These are phyloP conservation scores for Tenthredo livida DNA, from an alignment of 2,888 invertebrate species.

Conservation along the genomic window DNA sequence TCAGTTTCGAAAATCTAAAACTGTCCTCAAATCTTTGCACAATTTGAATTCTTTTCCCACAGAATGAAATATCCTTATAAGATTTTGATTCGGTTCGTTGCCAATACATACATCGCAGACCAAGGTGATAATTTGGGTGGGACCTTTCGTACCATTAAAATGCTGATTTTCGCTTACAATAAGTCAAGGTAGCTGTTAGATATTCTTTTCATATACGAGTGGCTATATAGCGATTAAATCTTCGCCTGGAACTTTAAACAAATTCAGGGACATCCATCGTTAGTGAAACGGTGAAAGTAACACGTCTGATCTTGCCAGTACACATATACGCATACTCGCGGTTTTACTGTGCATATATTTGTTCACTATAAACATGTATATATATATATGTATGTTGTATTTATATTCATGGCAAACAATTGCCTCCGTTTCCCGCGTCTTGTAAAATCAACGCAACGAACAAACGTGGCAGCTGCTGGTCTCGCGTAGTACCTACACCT, in stretches of 20 bases:
- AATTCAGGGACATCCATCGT: conserved; percentile 17
- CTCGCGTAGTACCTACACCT: conserved; percentile 4
- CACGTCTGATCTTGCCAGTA: not conserved
- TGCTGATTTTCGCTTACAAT: not conserved
- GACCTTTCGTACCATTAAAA: not conserved
- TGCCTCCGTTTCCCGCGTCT: not conserved
- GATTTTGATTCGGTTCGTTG: not conserved
- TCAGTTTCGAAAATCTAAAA: not conserved
- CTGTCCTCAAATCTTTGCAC: not conserved
- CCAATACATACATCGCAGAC: not conserved
- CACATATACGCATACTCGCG: not conserved
- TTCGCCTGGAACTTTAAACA: not conserved
- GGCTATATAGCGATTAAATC: not conserved
- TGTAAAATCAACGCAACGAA: not conserved
- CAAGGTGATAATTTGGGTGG: not conserved
- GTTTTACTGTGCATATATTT: conserved; percentile 1
- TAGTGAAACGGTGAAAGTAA: conserved; percentile 20
- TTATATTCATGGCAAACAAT: conserved; percentile 34
- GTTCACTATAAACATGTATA: not conserved
- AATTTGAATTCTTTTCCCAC: not conserved
- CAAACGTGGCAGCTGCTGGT: conserved; percentile 13
- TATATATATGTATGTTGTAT: not conserved
- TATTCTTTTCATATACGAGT: not conserved
- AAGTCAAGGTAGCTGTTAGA: not conserved
- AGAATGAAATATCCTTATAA: not conserved